Base-by-base conservation (phyloP, 2,113 vertebrate species). In the Turnix velox region DNA sequence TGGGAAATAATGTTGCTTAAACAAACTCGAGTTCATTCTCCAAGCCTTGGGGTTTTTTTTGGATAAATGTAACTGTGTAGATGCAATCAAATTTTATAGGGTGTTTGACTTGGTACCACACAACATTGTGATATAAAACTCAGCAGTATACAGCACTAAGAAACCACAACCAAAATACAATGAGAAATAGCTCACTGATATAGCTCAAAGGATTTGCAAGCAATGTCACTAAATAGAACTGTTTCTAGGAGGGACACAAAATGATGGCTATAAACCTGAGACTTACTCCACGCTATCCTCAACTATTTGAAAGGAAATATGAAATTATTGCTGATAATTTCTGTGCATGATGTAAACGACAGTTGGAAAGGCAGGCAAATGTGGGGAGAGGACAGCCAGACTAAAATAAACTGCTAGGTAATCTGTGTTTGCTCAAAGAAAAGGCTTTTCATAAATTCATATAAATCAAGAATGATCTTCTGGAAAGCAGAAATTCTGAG, bases 31-130 rank as follows among this genome's bases (percentile, higher is more conserved):
- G 69, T 94, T 92, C 87, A 72, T 87, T 87, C 57, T 84, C 52
- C 84, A 78, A 84, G 40, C n/a, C n/a, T n/a, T n/a, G n/a, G 74
- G 52, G 62, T 9, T 89, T 80, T 87, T 91, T 93, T 94, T 94
- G 5, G 30, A 94, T 89, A 91, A 89, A 87, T 69, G 52, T 89
- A 73, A 68, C 89, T 69, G 23, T 49, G 37, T 69, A 92, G 78
- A 85, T 73, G 74, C 65, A 96, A 92, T 91, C 92, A 92, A 91
- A 79, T 85, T 94, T 92, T 94, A 92, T 85, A 66, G 69, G 31
- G 54, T 96, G 81, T 89, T 92, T 95, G 77, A 92, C 73, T 94
- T 87, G 87, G 84, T 95, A 94, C 69, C 74, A 95, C 62, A 92
- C 81, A 87, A 68, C 52, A 79, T 87, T 95, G 28, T 94, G 92